Conservation (phyloP, 2,888 invertebrate species). For the Rhogogaster chlorosoma region DNA sequence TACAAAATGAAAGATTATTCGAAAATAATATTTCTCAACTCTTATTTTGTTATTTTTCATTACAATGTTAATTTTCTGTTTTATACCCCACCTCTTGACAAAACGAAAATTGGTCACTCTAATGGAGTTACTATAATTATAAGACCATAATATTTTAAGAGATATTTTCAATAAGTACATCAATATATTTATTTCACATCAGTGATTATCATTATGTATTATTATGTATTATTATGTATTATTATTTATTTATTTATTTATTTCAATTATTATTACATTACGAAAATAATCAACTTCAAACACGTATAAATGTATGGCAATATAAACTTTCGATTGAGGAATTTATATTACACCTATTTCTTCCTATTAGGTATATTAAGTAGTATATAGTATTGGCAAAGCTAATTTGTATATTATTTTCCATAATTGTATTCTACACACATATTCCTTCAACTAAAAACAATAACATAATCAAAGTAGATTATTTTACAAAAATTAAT, state of each 20-base stretch:
- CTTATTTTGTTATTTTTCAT: conserved; percentile 25
- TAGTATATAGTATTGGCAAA: conserved; percentile 24
- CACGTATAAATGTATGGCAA: conserved; percentile 45
- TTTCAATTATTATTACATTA: conserved; percentile 24
- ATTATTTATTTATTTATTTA: not conserved
- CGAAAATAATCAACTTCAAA: conserved; percentile 45
- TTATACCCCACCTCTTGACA: conserved; percentile 12
- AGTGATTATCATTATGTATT: not conserved
- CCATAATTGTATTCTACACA: conserved; percentile 9
- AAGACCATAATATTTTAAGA: conserved; percentile 7
- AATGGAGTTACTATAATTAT: not conserved
- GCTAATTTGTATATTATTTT: not conserved
- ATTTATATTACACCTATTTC: conserved; percentile 32
- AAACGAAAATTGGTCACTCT: conserved; percentile 13
- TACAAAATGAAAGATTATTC: conserved; percentile 41
- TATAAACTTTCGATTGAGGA: conserved; percentile 31
- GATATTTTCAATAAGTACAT: conserved; percentile 41
- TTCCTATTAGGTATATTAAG: not conserved
- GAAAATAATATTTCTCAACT: conserved; percentile 34
- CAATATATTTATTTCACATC: conserved; percentile 33
- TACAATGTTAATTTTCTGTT: not conserved
- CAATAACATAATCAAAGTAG: not conserved
- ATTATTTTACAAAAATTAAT: not conserved
- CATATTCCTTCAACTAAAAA: not conserved
- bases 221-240: conserved; percentile 1